Evolutionary conservation across 2,113 vertebrate genomes (phyloP).

Genomic region (Pollachius pollachius): DNA sequence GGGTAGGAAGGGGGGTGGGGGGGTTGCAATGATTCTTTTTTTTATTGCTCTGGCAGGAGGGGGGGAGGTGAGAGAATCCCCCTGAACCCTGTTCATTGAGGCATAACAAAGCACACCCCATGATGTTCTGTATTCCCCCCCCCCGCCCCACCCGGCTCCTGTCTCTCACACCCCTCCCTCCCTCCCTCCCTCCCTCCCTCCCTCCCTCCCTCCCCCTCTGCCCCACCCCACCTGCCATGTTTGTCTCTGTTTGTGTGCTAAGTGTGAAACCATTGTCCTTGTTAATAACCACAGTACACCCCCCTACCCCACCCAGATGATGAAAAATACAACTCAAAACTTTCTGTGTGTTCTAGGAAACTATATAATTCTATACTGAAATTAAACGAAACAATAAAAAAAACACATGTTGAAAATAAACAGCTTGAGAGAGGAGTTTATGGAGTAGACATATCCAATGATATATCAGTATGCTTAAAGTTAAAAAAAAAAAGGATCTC

Average conservation of each 20-base stretch:
- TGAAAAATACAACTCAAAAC: conserved; percentile 64
- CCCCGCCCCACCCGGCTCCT: conserved; percentile 15
- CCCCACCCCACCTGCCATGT: conserved; percentile 31
- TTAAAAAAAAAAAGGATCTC: conserved; percentile 33
- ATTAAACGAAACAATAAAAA: conserved; percentile 66
- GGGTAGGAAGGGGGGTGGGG: conserved; percentile 32
- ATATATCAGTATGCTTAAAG: conserved; percentile 27
- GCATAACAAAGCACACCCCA: conserved; percentile 65
- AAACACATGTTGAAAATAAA: conserved; percentile 54
- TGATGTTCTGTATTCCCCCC: conserved; percentile 36
- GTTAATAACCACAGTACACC: conserved; percentile 63
- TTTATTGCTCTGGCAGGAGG: conserved; percentile 13
- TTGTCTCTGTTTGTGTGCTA: conserved; percentile 72
- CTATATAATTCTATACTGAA: conserved; percentile 73
- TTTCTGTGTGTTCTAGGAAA: conserved; percentile 79
- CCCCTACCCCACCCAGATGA: conserved; percentile 34
- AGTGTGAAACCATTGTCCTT: conserved; percentile 70
- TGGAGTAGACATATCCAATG: conserved; percentile 20
- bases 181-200: conserved; percentile 5
- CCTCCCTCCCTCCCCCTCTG: conserved; percentile 6
- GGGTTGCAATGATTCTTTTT: conserved; percentile 32
- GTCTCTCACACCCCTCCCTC: conserved; percentile 45
- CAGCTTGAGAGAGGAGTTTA: conserved; percentile 51
- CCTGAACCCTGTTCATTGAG: conserved; percentile 47
- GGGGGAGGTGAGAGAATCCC: conserved; percentile 61